Conservation (phyloP, 30 jellyfish, hydroid and myxozoan species). For the Turritopsis rubra region DNA sequence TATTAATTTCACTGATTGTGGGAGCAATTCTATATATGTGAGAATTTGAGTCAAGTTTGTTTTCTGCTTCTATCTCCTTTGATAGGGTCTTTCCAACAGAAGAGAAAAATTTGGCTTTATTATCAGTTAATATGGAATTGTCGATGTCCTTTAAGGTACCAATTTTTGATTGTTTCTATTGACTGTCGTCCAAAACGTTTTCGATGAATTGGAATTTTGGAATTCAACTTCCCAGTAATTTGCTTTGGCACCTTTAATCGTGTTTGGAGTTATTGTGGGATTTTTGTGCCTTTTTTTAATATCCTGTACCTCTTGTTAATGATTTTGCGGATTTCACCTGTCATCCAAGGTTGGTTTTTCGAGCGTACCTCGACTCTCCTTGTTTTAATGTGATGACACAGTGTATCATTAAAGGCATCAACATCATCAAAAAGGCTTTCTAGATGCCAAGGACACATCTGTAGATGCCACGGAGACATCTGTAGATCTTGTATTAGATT, state of each 20-base stretch:
- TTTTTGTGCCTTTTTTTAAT: not conserved
- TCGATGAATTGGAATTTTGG: not conserved
- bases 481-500: not conserved
- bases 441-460: not conserved
- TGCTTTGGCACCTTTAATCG: not conserved
- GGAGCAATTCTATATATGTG: conserved; percentile 39
- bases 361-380: not conserved
- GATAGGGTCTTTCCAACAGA: conserved; percentile 21
- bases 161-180: conserved; percentile 19
- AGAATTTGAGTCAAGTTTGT: conserved; percentile 14
- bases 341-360: not conserved
- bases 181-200: conserved; percentile 35
- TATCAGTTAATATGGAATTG: conserved; percentile 24
- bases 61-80: conserved; percentile 21
- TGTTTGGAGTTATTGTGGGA: too few species aligned
- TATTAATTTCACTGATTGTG: conserved; percentile 11
- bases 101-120: conserved; percentile 33
- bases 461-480: not conserved
- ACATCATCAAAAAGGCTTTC: not conserved
- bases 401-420: not conserved
- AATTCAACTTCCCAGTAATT: conserved; percentile 39
- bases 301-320: too few species aligned
- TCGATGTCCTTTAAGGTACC: conserved; percentile 29
- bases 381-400: not conserved
- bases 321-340: not conserved